These are phyloP conservation scores for Telenomus remus DNA, from an alignment of 1,140 invertebrate species.

Conservation along the genomic window DNA sequence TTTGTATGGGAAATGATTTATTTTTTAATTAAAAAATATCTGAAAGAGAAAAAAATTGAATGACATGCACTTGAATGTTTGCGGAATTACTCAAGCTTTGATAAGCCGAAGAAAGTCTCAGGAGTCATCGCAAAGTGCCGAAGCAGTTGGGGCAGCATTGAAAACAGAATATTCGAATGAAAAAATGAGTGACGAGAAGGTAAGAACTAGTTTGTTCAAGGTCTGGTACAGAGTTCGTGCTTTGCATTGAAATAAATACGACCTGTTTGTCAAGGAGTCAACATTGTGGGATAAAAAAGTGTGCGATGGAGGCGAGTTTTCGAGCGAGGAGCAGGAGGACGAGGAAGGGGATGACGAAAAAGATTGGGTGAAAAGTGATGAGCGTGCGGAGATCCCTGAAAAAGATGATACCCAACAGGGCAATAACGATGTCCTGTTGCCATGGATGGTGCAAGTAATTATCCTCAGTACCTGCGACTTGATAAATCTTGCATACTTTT, in stretches of 20 bases:
- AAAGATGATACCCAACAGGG: slow-evolving; percentile 35
- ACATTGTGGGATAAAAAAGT: slow-evolving; percentile 53
- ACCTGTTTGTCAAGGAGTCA: slow-evolving; percentile 37
- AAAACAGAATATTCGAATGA: slow-evolving; percentile 38
- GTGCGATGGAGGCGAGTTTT: slow-evolving; percentile 27
- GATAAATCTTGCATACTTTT: slow-evolving; percentile 16
- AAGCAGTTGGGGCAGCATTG: background rate
- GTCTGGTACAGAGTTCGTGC: slow-evolving; percentile 68
- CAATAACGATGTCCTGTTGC: slow-evolving; percentile 49
- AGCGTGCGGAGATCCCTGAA: slow-evolving; percentile 40
- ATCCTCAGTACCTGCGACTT: slow-evolving; percentile 15
- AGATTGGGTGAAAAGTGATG: slow-evolving; percentile 61
- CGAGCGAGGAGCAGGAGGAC: slow-evolving; percentile 50
- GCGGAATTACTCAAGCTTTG: slow-evolving; percentile 49
- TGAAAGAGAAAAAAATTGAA: background rate
- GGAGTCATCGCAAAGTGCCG: slow-evolving; percentile 28
- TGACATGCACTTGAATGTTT: background rate
- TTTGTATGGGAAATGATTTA: no score
- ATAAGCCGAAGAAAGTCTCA: slow-evolving; percentile 56
- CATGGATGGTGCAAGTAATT: slow-evolving; percentile 53
- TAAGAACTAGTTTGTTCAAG: slow-evolving; percentile 69
- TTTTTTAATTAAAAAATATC: background rate
- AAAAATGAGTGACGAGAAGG: slow-evolving; percentile 60
- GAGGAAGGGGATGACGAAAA: slow-evolving; percentile 51
- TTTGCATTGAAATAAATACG: slow-evolving; percentile 61